Evolutionary conservation across 2,888 invertebrate species (phyloP), one percentile per base, ranked within the genome.

Genomic region (Rotaria macrura): DNA sequence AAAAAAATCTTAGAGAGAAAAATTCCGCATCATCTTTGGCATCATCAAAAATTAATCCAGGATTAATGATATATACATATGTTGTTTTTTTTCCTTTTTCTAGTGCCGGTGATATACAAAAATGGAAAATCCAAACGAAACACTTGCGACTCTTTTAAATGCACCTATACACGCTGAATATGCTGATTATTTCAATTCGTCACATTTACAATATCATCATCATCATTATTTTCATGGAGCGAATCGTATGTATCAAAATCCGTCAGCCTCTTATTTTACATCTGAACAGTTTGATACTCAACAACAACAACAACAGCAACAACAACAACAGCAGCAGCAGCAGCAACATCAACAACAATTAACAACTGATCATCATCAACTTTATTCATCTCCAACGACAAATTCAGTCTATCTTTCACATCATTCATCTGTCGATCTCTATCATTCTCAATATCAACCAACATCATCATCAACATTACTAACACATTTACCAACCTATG

Each of bases 341-440:
- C 52, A 83, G 6, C 52, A 47, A 10, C 79, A 79, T 29, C 52
- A 49, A 49, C 83, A 49, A 47, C 52, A 47, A 49, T 40, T 83
- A 17, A 83, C 47, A 29, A 49, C 83, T 52, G 83, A 83, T 52
- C 52, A 47, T 47, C 84, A 55, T 84, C 84, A 40, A 84, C 55
- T 84, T 38, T 49, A 47, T 49, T 40, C 49, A 84, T 65, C 84
- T 40, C 25, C 84, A 49, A 55, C 84, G 40, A 25, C 84, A 55
- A 84, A 49, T 38, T 38, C 84, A 84, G 34, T 6, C 34, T 38
- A 84, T 55, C 47, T 84, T 10, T 7, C 52, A 84, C 84, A 54
- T 40, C 55, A 47, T 83, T 12, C 65, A 29, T 29, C 65, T 5
- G 65, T 29, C 4, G 65, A 65, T 29, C 12, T 65, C 6, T 65